These are phyloP conservation scores for Zaprionus camerounensis DNA, from an alignment of 1,140 invertebrate genomes.

Conservation along the genomic window DNA sequence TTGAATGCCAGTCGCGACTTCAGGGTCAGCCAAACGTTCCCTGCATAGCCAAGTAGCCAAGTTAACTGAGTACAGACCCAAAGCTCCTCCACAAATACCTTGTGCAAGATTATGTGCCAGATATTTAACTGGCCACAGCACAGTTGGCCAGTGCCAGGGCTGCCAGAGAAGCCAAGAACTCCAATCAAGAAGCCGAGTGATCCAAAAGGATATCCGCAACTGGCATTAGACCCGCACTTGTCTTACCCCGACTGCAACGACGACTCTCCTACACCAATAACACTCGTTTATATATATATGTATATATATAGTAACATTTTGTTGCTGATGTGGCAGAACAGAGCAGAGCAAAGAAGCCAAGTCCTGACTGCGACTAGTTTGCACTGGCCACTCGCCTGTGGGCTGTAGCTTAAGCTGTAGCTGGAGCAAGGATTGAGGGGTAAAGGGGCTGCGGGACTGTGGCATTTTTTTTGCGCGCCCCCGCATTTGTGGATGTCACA, in stretches of 20 bases:
- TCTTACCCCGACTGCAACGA: not conserved
- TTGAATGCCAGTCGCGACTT: conserved; percentile 65
- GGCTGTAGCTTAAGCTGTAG: conserved; percentile 23
- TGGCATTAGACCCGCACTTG: conserved; percentile 7
- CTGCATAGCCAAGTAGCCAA: conserved; percentile 67
- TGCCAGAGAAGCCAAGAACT: conserved; percentile 32
- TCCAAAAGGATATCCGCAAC: conserved; percentile 60
- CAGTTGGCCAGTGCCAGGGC: not conserved
- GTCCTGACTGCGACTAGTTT: conserved; percentile 4
- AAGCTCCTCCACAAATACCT: conserved; percentile 20
- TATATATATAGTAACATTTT: not conserved
- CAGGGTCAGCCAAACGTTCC: conserved; percentile 37
- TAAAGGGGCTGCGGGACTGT: conserved; percentile 12
- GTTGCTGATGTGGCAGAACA: conserved; percentile 62
- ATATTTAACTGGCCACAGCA: conserved; percentile 40
- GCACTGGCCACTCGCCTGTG: conserved; percentile 12
- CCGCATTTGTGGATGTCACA: conserved; percentile 49
- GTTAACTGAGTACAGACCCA: not conserved
- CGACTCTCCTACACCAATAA: not conserved
- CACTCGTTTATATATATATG: not conserved
- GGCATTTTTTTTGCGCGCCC: conserved; percentile 27
- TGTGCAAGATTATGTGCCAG: conserved; percentile 35
- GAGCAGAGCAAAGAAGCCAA: not conserved
- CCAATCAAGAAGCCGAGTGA: conserved; percentile 58
- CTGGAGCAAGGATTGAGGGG: conserved; percentile 6